A percentile compares a stretch with the other conserved stretches of the same genome.
These are phyloP conservation scores for Drosophila hamatofila DNA, from an alignment of 2,888 invertebrate genomes.

Conservation along the genomic window DNA sequence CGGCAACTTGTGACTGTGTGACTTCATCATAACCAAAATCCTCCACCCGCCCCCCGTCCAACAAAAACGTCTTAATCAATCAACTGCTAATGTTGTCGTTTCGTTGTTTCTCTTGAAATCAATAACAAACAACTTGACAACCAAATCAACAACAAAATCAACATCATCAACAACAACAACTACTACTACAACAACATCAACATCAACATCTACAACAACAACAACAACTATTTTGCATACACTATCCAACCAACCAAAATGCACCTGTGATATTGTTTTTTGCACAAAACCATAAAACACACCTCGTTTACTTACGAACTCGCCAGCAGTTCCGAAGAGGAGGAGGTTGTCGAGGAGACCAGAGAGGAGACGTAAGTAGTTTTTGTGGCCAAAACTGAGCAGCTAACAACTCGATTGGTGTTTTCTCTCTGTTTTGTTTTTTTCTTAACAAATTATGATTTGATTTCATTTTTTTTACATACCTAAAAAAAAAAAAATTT, in stretches of 20 bases:
- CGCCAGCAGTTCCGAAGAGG: slow-evolving; percentile 85
- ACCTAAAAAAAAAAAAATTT: slow-evolving; percentile 19
- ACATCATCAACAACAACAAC: slow-evolving; percentile 22
- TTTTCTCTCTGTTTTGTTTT: slow-evolving; percentile 28
- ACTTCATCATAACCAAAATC: slow-evolving; percentile 5
- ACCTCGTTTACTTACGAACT: slow-evolving; percentile 75
- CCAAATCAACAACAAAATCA: slow-evolving; percentile 24
- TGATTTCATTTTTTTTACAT: slow-evolving; percentile 25
- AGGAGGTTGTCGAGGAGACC: slow-evolving; percentile 85
- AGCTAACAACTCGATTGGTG: slow-evolving; percentile 67
- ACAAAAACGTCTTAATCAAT: slow-evolving; percentile 39
- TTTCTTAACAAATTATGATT: slow-evolving; percentile 43
- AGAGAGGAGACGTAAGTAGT: slow-evolving; percentile 85
- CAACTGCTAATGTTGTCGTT: slow-evolving; percentile 74
- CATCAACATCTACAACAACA: slow-evolving; percentile 20
- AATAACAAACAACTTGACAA: slow-evolving; percentile 55
- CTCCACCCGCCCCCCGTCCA: slow-evolving; percentile 2
- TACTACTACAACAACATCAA: slow-evolving; percentile 39
- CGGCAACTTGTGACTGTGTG: slow-evolving; percentile 27
- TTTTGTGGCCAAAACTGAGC: slow-evolving; percentile 64
- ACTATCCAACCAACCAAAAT: slow-evolving; percentile 42
- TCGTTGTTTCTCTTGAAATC: slow-evolving; percentile 63
- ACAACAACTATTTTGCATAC: slow-evolving; percentile 46
- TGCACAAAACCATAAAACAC: slow-evolving; percentile 52
- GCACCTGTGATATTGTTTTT: slow-evolving; percentile 62